Evolutionary conservation across 2,888 invertebrate species (phyloP).

Genomic region (Volucella inflata): DNA sequence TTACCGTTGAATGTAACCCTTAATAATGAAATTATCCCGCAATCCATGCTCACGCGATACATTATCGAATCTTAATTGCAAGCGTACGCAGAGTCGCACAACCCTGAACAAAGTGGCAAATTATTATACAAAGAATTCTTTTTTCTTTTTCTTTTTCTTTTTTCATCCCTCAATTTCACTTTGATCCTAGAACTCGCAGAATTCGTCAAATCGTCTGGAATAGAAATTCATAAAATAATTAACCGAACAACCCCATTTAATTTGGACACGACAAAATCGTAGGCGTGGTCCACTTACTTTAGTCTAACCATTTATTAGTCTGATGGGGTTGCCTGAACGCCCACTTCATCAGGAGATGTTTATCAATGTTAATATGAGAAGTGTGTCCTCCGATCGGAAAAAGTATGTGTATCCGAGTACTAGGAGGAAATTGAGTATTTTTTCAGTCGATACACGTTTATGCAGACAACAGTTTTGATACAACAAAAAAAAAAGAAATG

Average conservation of each 20-base stretch:
- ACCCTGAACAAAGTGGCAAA: conserved; percentile 54
- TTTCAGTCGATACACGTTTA: conserved; percentile 48
- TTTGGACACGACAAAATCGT: neutral
- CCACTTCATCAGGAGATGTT: conserved; percentile 66
- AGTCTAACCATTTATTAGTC: conserved; percentile 67
- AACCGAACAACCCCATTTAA: neutral
- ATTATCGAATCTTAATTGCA: conserved; percentile 44
- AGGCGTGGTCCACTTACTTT: conserved; percentile 53
- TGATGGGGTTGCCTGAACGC: conserved; percentile 47
- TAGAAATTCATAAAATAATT: conserved; percentile 1
- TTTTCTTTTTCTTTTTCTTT: neutral
- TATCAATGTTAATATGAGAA: conserved; percentile 71
- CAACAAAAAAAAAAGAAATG: neutral
- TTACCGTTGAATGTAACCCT: conserved; percentile 55
- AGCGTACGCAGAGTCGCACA: conserved; percentile 45
- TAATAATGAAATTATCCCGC: conserved; percentile 72
- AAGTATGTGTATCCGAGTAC: conserved; percentile 24
- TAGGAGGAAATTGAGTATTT: conserved; percentile 6
- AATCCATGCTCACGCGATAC: conserved; percentile 30
- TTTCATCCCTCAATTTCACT: conserved; percentile 26
- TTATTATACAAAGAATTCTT: conserved; percentile 42
- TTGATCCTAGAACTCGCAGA: conserved; percentile 35
- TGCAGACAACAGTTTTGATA: no score
- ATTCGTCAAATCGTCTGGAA: no score
- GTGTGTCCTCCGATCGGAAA: conserved; percentile 47